Evolutionary conservation across 1,140 invertebrate species (phyloP).

Genomic region (Heliconius eleuchia): DNA sequence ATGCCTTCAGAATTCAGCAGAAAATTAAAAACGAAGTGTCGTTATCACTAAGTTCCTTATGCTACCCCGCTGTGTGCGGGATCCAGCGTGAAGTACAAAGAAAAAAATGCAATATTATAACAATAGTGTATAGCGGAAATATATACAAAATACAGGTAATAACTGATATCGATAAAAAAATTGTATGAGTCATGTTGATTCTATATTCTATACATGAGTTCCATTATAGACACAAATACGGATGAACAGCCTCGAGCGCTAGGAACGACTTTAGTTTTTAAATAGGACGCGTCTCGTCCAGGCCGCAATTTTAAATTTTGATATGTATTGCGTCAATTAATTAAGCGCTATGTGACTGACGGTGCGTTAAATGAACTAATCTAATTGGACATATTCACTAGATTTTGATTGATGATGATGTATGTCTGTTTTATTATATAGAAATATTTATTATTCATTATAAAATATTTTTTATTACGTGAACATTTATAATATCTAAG

Average conservation of each 20-base stretch:
- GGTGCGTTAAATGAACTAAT: neutral
- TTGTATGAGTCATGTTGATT: neutral
- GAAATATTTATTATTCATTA: no score
- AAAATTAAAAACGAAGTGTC: no score
- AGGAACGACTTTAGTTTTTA: neutral
- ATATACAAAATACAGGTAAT: neutral
- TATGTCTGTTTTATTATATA: neutral
- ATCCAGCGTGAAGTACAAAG: no score
- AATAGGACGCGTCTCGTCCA: neutral
- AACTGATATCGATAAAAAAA: neutral
- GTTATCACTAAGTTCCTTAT: no score
- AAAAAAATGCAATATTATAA: neutral
- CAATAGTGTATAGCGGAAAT: no score
- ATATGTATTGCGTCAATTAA: neutral
- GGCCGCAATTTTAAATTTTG: neutral
- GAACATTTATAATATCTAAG: no score
- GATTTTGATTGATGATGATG: neutral
- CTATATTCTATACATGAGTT: slow-evolving; percentile 8
- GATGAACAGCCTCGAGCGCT: slow-evolving; percentile 1
- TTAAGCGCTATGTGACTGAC: neutral
- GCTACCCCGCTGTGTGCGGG: no score
- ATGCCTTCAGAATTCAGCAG: no score
- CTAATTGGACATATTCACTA: neutral
- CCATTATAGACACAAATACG: slow-evolving; percentile 12
- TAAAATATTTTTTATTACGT: no score